Evolutionary conservation across 2,113 vertebrate genomes (phyloP), one percentile per base, ranked within the genome.

Genomic region (Odocoileus hemionus): DNA sequence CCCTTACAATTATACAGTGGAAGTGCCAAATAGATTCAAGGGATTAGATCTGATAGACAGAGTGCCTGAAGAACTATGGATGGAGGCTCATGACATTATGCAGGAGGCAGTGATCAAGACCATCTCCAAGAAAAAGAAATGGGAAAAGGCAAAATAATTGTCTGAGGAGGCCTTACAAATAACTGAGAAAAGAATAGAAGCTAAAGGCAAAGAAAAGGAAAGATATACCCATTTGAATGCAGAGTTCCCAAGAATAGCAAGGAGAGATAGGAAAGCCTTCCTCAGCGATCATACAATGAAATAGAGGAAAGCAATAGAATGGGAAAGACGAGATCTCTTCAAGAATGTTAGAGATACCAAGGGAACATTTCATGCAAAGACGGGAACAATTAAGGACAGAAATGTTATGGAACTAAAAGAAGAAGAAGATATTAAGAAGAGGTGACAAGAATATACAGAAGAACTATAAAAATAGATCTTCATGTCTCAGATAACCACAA

Each of bases 401-500:
- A 70, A 21, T 36, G n/a, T 21, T 70, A 70, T 70, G 64, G n/a
- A 36, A 70, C 64, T 21, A 36, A 70, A 70, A 70, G 17, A 36
- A 67, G n/a, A 67, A 36, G 33, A 70, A 36, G 19, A 67, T 67
- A 5, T 36, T 70, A 70, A 17, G 64, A 36, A 70, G 64, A 70
- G n/a, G 17, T 36, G 8, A n/a, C n/a, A 70, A 3, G n/a, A 70
- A 70, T 21, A 70, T 21, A 70, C 17, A 70, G 33, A 67, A 67
- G 7, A 67, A 10, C 64, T 70, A 21, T 19, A 21, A 70, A 21
- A 70, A 70, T 11, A 70, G n/a, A 70, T 70, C n/a, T 36, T 36
- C 17, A 10, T 21, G 9, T 36, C 9, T n/a, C 8, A 36, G 4
- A 70, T 21, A 36, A 70, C n/a, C 64, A 70, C 0, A 2, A 70